Conservation (phyloP, 2,113 vertebrate genomes). For the Dissostichus mawsoni region DNA sequence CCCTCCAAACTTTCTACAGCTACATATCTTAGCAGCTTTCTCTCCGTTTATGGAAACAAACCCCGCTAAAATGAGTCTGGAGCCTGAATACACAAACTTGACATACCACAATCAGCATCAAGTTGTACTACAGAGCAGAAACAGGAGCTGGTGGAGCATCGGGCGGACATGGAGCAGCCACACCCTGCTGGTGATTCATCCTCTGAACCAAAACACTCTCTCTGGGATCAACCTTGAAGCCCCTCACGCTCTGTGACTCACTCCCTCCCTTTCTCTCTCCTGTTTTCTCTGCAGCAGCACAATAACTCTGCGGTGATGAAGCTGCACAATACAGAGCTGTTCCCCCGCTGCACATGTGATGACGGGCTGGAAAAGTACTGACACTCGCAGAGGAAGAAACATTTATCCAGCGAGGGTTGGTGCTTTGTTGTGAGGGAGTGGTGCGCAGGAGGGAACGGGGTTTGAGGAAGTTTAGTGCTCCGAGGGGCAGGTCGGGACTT, state of each 20-base stretch:
- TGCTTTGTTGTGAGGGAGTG: neutral
- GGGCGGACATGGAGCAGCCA: conserved; percentile 34
- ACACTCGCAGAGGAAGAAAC: neutral
- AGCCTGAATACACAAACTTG: conserved; percentile 36
- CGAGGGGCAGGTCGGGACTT: conserved; percentile 27
- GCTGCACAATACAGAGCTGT: conserved; percentile 56
- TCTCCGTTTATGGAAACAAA: neutral
- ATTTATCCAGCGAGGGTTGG: conserved; percentile 16
- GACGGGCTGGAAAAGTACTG: conserved; percentile 70
- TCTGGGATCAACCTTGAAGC: conserved; percentile 62
- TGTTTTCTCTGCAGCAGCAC: conserved; percentile 49
- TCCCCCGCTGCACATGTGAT: conserved; percentile 44
- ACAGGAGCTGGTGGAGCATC: conserved; percentile 43
- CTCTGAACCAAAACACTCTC: conserved; percentile 53
- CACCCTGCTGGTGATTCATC: conserved; percentile 74
- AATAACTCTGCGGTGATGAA: neutral
- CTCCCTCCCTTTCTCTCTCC: conserved; percentile 34
- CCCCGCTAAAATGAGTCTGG: neutral
- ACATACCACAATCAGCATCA: neutral
- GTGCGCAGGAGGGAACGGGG: neutral
- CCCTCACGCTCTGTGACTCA: conserved; percentile 70
- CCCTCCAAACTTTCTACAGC: neutral
- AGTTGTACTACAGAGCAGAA: conserved; percentile 10
- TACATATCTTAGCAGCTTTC: neutral
- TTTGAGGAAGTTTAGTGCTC: conserved; percentile 6